Evolutionary conservation across 1,140 invertebrate genomes (phyloP), one percentile per base, ranked within the genome.

Genomic region (Capitella teleta): DNA sequence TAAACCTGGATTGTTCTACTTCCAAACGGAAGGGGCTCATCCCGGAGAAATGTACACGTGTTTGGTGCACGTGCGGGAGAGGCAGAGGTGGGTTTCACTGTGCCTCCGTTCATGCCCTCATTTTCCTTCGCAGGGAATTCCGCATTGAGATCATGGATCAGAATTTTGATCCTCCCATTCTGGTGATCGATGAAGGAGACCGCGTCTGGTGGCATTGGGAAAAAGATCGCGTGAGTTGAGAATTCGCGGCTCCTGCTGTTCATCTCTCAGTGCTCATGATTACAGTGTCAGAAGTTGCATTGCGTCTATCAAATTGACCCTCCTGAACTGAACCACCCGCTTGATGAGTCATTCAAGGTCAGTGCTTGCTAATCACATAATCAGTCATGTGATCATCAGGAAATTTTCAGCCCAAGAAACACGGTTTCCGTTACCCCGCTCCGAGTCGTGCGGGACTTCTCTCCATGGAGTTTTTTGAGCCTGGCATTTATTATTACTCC

Each of bases 151-250:
- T 73, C 32, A 51, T 63, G 42, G 70, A 73, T 44, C 51, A 62
- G 10, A 57, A 61, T 6, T 73, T 67, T 52, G 57, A 61, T 40
- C 68, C 68, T 37, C 62, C 66, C 57, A 65, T 68, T 19, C 47
- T 73, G 21, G 46, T 70, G 52, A 67, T 73, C 44, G 64, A 72
- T 43, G 64, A 69, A 52, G 70, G 68, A 16, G 68, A 72, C 49
- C 53, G 62, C 23, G 66, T 73, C 3, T 73, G 70, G 70, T 73
- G 63, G 61, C 49, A 54, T 38, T 73, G 70, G 70, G 63, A 67
- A 42, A 66, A 60, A 52, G 44, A 53, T 14, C 66, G 64, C 58
- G 69, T 69, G 43, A 57, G 47, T 18, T 12, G 12, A 6, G 19
- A 40, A 21, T 40, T 14, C 2, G n/a, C 25, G 38, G 14, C 32